Evolutionary conservation across 2,113 vertebrate species (phyloP).

Genomic region (Rissa tridactyla): DNA sequence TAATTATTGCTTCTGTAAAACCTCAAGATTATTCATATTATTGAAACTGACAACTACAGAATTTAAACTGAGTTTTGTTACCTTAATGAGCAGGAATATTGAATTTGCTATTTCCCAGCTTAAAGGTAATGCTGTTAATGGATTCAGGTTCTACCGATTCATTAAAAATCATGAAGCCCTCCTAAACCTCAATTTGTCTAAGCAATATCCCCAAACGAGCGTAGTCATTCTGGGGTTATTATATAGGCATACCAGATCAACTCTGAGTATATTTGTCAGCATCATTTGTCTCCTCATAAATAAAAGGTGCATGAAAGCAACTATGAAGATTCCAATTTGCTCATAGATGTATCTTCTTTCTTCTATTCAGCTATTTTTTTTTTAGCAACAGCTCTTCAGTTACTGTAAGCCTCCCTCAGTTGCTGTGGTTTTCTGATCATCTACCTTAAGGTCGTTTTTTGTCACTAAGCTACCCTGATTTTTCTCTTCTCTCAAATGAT

Average conservation of each 20-base stretch:
- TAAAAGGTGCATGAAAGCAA: neutral
- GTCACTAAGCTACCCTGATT: neutral
- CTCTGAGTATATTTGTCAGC: neutral
- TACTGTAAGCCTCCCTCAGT: neutral
- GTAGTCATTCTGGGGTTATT: neutral
- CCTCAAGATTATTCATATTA: neutral
- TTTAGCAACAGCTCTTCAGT: neutral
- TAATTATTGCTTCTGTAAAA: neutral
- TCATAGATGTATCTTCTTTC: neutral
- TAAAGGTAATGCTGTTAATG: neutral
- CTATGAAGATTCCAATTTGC: neutral
- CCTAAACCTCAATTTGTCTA: neutral
- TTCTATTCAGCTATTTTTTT: neutral
- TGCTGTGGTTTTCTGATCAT: neutral
- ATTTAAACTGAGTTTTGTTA: neutral
- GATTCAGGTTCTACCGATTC: neutral
- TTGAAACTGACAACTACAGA: neutral
- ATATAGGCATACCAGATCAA: neutral
- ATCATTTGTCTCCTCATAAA: neutral
- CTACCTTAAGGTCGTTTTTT: neutral
- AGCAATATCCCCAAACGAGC: neutral
- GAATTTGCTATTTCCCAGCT: neutral
- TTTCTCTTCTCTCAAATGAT: neutral
- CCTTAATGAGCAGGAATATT: neutral
- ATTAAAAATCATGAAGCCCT: neutral